A percentile compares a stretch with the other conserved stretches of the same genome.
These are phyloP conservation scores for Sebastes diploproa DNA, from an alignment of 2,797 vertebrate species.

Conservation along the genomic window DNA sequence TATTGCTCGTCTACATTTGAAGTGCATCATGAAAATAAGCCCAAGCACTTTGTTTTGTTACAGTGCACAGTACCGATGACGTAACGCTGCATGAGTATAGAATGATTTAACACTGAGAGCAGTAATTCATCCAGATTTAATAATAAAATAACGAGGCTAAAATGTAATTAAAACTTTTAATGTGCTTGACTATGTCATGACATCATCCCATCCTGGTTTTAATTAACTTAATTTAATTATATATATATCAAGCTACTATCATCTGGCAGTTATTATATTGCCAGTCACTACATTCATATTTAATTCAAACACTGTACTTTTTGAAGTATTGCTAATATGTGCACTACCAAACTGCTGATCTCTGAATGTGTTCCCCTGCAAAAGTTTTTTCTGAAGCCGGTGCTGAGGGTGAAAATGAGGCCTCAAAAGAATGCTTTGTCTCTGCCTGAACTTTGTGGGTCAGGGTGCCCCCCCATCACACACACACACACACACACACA, in stretches of 20 bases:
- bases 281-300: constrained; percentile 7
- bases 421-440: constrained; percentile 74
- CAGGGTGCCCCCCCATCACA: constrained; percentile 17
- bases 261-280: constrained; percentile 12
- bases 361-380: neutral
- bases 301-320: constrained; percentile 9
- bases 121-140: neutral
- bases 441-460: constrained; percentile 54
- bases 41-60: neutral
- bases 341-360: neutral
- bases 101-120: neutral
- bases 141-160: neutral
- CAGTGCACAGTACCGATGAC: neutral
- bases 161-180: neutral
- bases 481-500: neutral
- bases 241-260: constrained; percentile 7
- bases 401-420: constrained; percentile 7
- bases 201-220: neutral
- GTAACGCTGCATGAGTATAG: neutral
- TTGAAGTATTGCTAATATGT: constrained; percentile 11
- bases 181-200: neutral
- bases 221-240: constrained; percentile 4
- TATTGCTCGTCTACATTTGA: neutral
- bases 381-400: constrained; percentile 17
- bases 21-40: constrained; percentile 3